These are phyloP conservation scores for Lophius piscatorius DNA, from an alignment of 2,113 vertebrate genomes.

Conservation along the genomic window DNA sequence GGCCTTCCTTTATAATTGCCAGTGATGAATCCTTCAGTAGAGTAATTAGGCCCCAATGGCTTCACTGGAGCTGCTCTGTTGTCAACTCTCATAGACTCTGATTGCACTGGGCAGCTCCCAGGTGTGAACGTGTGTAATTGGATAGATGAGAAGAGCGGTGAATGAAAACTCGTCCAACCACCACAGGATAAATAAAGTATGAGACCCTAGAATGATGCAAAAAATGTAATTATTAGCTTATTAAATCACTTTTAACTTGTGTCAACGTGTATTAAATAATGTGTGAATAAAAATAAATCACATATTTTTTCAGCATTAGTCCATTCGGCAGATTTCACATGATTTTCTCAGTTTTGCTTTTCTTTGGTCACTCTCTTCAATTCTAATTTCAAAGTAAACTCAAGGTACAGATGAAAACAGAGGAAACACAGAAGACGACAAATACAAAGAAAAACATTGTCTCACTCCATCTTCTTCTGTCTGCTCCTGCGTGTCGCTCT, in stretches of 20 bases:
- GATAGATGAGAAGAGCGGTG: constrained; percentile 18
- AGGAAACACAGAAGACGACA: constrained; percentile 41
- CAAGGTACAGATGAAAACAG: constrained; percentile 35
- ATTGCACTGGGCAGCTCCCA: constrained; percentile 36
- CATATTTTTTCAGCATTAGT: constrained; percentile 6
- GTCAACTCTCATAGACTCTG: constrained; percentile 6
- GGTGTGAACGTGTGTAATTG: constrained; percentile 37
- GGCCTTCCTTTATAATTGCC: not conserved
- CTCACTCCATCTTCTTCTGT: constrained; percentile 38
- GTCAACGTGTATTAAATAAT: constrained; percentile 41
- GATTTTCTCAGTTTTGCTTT: constrained; percentile 1
- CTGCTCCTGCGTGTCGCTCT: not conserved
- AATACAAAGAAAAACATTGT: constrained; percentile 32
- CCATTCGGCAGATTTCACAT: constrained; percentile 13
- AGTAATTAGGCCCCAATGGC: constrained; percentile 39
- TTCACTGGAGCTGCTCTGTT: constrained; percentile 24
- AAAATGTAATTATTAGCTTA: constrained; percentile 30
- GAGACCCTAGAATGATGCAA: constrained; percentile 15
- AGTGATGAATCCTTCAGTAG: constrained; percentile 24
- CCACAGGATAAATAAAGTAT: constrained; percentile 37
- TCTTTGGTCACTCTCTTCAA: not conserved
- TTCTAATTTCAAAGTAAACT: constrained; percentile 49
- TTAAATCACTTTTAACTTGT: constrained; percentile 47
- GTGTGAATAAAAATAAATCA: constrained; percentile 29
- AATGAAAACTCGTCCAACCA: constrained; percentile 29